Evolutionary conservation across 2,113 vertebrate genomes (phyloP).

Genomic region (Girardinichthys multiradiatus): DNA sequence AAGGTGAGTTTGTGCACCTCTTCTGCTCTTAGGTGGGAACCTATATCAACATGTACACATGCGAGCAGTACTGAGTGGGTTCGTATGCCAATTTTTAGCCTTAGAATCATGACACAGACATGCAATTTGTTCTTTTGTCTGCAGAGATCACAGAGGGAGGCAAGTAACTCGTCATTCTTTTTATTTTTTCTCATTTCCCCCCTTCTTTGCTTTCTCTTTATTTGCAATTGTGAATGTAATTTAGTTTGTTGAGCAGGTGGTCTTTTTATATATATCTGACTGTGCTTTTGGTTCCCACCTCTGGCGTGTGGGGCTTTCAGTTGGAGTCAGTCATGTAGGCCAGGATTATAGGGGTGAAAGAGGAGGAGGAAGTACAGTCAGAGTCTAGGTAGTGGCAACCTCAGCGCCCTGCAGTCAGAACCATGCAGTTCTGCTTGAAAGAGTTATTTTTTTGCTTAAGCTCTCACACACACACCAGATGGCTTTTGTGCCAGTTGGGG

Average conservation of each 20-base stretch:
- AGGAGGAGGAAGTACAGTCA: conserved; percentile 50
- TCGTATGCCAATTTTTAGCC: conserved; percentile 51
- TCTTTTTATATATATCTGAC: conserved; percentile 66
- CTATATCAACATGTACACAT: conserved; percentile 57
- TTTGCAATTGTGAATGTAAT: conserved; percentile 65
- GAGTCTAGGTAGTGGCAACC: conserved; percentile 55
- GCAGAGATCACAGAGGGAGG: conserved; percentile 73
- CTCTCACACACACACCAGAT: conserved; percentile 68
- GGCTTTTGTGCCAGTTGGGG: conserved; percentile 68
- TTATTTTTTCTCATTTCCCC: conserved; percentile 38
- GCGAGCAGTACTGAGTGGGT: conserved; percentile 63
- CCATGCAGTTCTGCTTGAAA: conserved; percentile 69
- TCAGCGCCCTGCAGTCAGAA: conserved; percentile 62
- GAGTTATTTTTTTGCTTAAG: conserved; percentile 74
- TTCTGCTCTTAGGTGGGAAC: conserved; percentile 58
- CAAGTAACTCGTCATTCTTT: conserved; percentile 65
- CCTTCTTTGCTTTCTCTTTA: conserved; percentile 57
- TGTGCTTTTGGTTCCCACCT: conserved; percentile 69
- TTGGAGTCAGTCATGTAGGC: conserved; percentile 74
- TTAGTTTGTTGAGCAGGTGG: conserved; percentile 81
- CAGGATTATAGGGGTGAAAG: conserved; percentile 62
- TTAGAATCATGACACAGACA: conserved; percentile 56
- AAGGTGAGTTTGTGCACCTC: conserved; percentile 55
- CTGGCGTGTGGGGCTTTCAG: conserved; percentile 70
- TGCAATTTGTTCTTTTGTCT: conserved; percentile 79